Base-by-base conservation (phyloP, 2,888 invertebrate genomes). In the Drosophila emarginata region DNA sequence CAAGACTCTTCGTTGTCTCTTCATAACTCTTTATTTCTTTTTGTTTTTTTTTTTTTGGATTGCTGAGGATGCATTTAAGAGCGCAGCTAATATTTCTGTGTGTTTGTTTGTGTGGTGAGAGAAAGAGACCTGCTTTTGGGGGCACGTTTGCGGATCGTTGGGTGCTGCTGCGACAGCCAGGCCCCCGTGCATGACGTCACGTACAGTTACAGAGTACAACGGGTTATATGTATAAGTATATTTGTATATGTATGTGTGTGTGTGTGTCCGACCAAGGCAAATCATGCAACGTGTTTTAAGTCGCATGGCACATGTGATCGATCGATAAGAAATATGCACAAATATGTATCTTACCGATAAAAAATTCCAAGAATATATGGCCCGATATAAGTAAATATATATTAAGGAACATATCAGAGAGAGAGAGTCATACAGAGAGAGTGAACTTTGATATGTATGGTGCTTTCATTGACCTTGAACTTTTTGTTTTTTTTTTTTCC, bases 141-240 rank as follows among this genome's bases (percentile, higher is more conserved):
- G 82, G 82, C 82, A 81, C 85, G 82, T 82, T 84, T 65, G 60
- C 52, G 54, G 52, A 18, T 63, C 45, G 56, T 23, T 71, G 56
- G 26, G 4, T 11, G 32, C 32, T 74, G 67, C 61, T 76, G 70
- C 58, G 54, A 57, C 71, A 72, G 88, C 78, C 89, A 80, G 68
- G 88, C 89, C 89, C 82, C 88, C 88, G 74, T 87, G 88, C 74
- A 72, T 89, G 89, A 89, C 88, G 89, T 89, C 89, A 89, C 84
- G 87, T 81, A 79, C 74, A 79, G 59, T 68, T 59, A 61, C 62
- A 51, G 50, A 61, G 59, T 51, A 51, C 67, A 77, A 61, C 57
- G 60, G 40, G 68, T 68, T 63, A 63, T 15, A 53, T n/a, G 64
- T 50, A 18, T 23, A 4, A 15, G 61, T n/a, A 32, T 21, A 9